These are phyloP conservation scores for Callyntrura guangdongensis DNA, from an alignment of 2,888 invertebrate species.

Conservation along the genomic window DNA sequence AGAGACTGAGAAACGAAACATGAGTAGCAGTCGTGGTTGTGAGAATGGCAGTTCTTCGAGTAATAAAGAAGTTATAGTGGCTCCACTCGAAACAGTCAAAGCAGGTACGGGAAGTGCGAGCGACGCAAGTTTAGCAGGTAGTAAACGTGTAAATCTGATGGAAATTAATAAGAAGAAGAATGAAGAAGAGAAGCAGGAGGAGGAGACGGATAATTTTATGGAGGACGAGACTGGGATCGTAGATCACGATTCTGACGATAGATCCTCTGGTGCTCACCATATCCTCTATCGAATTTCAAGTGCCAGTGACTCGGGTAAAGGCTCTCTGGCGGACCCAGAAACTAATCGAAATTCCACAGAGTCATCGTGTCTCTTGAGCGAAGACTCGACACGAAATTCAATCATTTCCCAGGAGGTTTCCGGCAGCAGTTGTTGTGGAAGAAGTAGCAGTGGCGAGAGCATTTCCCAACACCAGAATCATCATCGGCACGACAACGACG, in stretches of 20 bases:
- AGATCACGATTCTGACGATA: constrained; percentile 72
- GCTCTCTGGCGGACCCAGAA: constrained; percentile 82
- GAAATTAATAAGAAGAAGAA: constrained; percentile 78
- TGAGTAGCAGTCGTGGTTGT: constrained; percentile 10
- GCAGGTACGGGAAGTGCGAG: not conserved
- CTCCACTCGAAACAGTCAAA: constrained; percentile 44
- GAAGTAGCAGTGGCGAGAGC: constrained; percentile 69
- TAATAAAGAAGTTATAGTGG: constrained; percentile 8
- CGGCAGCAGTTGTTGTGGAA: constrained; percentile 70
- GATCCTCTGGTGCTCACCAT: constrained; percentile 43
- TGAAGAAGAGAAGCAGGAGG: constrained; percentile 22
- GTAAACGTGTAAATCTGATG: constrained; percentile 66
- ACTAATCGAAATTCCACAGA: constrained; percentile 84
- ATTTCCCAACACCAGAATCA: constrained; percentile 58
- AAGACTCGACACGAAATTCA: constrained; percentile 83
- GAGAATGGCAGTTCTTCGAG: not conserved
- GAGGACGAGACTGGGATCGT: constrained; percentile 77
- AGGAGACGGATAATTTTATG: constrained; percentile 52
- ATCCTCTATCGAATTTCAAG: constrained; percentile 81
- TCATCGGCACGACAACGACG: constrained; percentile 52
- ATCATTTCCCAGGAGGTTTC: constrained; percentile 83
- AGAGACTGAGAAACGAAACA: constrained; percentile 35
- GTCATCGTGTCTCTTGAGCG: constrained; percentile 83
- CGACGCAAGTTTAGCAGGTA: constrained; percentile 6
- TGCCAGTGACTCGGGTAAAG: constrained; percentile 84